Base-by-base conservation (phyloP, 2,888 invertebrate genomes). In the Junonia oenone region DNA sequence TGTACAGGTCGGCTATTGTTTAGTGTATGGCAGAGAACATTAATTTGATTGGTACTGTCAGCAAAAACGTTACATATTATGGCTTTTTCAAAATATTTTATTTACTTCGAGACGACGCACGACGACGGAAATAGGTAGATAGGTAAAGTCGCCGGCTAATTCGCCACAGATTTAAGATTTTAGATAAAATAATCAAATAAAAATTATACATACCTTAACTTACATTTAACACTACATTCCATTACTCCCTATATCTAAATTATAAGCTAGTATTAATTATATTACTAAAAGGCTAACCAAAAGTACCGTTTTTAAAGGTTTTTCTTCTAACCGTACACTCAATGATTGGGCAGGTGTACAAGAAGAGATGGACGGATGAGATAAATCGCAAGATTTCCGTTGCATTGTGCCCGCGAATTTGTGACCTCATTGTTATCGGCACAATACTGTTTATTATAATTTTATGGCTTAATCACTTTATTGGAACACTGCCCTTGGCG, bases 331-430 rank as follows among this genome's bases (percentile, higher is more conserved):
- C 50, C 13, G 9, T 51, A 51, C 55, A n/a, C n/a, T 9, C 4
- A 11, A 47, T 53, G 38, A 50, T 51, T 50, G 35, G 50, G 46
- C 55, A 55, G 37, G 50, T 55, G 45, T 38, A 50, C 37, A 38
- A 51, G 27, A 45, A 35, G 8, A 51, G 51, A 55, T 48, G 31
- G 37, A 38, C 45, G 38, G 46, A 31, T 38, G 31, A 51, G 55
- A 51, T 55, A 31, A 26, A 15, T 15, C 35, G 9, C 17, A 15
- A 37, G 47, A 33, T 29, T 54, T 48, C 47, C 47, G 48, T 33
- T 19, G 22, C 31, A 40, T 47, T 53, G 40, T 31, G 31, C 47
- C 29, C 15, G 29, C 29, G 22, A 31, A 31, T 27, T 40, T 40
- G 22, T 54, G 11, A 29, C 22, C 2, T 13, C 9, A 35, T 37